A percentile compares a stretch with the other conserved stretches of the same genome.
Evolutionary conservation across 2,797 vertebrate genomes (phyloP).

Genomic region (Crenichthys baileyi): DNA sequence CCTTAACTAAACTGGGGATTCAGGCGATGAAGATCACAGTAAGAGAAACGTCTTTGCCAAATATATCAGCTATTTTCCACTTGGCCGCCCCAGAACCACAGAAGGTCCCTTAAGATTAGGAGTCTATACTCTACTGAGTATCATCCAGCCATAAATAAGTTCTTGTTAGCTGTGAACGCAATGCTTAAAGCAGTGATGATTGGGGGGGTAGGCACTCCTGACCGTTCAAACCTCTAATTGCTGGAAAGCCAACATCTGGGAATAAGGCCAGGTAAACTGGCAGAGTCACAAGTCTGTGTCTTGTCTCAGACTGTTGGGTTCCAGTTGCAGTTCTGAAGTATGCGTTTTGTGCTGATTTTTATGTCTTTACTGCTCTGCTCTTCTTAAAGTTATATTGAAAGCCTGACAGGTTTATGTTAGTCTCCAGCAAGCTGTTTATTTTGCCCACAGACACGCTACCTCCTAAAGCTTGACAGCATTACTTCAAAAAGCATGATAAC

Average conservation of each 20-base stretch:
- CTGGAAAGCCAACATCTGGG: slow-evolving; percentile 75
- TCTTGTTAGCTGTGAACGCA: slow-evolving; percentile 63
- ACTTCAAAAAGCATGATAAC: neutral
- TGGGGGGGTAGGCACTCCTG: slow-evolving; percentile 35
- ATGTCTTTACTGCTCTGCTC: neutral
- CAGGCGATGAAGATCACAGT: slow-evolving; percentile 59
- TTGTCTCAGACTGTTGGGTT: slow-evolving; percentile 64
- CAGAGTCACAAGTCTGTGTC: slow-evolving; percentile 64
- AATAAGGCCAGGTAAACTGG: slow-evolving; percentile 75
- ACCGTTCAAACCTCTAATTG: slow-evolving; percentile 73
- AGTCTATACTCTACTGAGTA: slow-evolving; percentile 40
- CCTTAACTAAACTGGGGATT: slow-evolving; percentile 48
- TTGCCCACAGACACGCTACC: neutral
- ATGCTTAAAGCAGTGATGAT: slow-evolving; percentile 59
- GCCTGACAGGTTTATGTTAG: neutral
- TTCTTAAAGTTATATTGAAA: neutral
- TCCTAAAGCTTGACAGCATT: neutral
- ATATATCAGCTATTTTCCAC: slow-evolving; percentile 73
- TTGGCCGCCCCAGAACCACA: slow-evolving; percentile 63
- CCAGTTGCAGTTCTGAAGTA: slow-evolving; percentile 9
- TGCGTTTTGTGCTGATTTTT: neutral
- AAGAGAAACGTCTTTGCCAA: slow-evolving; percentile 54
- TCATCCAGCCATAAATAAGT: slow-evolving; percentile 66
- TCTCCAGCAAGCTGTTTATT: neutral
- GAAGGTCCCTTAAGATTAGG: slow-evolving; percentile 65